Evolutionary conservation across 2,113 vertebrate species (phyloP).

Genomic region (Azemiops feae): DNA sequence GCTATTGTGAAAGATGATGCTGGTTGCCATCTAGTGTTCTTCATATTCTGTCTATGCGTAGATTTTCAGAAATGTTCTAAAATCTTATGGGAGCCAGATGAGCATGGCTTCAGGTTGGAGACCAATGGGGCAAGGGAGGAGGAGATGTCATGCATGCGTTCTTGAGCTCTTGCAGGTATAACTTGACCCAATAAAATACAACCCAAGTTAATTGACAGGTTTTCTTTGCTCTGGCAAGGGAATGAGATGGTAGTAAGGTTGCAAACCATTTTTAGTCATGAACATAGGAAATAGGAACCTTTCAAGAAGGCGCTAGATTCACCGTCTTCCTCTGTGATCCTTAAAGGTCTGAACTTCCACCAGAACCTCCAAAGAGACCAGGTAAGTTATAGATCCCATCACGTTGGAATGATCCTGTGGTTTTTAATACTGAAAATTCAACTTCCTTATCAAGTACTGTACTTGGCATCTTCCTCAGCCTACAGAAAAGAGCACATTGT

Average conservation of each 20-base stretch:
- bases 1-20: neutral
- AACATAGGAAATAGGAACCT: neutral
- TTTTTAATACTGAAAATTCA: neutral
- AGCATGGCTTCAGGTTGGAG: neutral
- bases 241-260: neutral
- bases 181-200: neutral
- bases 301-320: too few species aligned
- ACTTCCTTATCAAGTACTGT: neutral
- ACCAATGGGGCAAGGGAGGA: neutral
- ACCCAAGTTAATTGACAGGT: neutral
- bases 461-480: neutral
- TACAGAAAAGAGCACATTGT: neutral
- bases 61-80: neutral
- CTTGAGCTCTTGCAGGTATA: neutral
- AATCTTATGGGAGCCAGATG: neutral
- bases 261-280: neutral
- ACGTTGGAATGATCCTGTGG: neutral
- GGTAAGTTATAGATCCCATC: neutral
- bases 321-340: neutral
- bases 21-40: neutral
- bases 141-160: accelerated
- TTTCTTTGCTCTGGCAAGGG: neutral
- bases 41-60: neutral
- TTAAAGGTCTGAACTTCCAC: neutral
- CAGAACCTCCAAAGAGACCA: neutral